A percentile compares a stretch with the other conserved stretches of the same genome.
phyloP scores from a whole-genome alignment of 2,113 vertebrate species.

The Odobenus rosmarus region DNA sequence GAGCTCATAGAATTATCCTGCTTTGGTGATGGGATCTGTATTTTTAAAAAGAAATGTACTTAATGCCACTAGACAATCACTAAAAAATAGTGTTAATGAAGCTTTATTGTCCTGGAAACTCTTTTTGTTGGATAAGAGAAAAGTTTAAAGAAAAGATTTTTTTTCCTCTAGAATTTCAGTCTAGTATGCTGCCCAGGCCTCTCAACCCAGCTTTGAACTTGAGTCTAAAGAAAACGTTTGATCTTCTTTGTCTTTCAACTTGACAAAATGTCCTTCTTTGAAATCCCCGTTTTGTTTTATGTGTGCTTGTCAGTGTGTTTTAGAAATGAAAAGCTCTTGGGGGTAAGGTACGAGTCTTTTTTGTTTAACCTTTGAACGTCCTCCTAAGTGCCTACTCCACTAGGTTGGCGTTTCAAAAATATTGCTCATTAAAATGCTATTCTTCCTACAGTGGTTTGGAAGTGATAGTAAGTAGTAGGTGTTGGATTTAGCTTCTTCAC shows the following conservation, averaged over 20 bases:
- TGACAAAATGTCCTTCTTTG: slow-evolving; percentile 56
- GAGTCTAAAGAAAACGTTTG: slow-evolving; percentile 66
- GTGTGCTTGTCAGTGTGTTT: slow-evolving; percentile 21
- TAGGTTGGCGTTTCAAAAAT: neutral
- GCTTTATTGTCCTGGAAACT: slow-evolving; percentile 43
- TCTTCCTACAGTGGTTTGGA: neutral
- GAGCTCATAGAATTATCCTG: neutral
- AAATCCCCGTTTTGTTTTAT: slow-evolving; percentile 52
- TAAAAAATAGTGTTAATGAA: neutral
- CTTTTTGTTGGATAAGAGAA: slow-evolving; percentile 62
- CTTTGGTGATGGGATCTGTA: neutral
- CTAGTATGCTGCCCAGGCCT: slow-evolving; percentile 36
- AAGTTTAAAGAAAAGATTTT: slow-evolving; percentile 70
- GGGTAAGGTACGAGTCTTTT: neutral
- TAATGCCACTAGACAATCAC: neutral
- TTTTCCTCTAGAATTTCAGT: slow-evolving; percentile 60
- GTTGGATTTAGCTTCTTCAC: neutral
- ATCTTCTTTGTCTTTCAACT: slow-evolving; percentile 72
- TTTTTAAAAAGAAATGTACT: slow-evolving; percentile 31
- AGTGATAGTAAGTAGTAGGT: neutral
- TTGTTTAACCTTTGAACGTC: slow-evolving; percentile 23
- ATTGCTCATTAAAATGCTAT: neutral
- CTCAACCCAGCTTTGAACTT: slow-evolving; percentile 64
- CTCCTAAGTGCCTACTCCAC: neutral
- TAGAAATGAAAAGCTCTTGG: slow-evolving; percentile 45